Percentiles rank a stretch among this genome's conserved stretches.
phyloP scores from a whole-genome alignment of 2,113 vertebrate genomes.

The Axis porcinus region DNA sequence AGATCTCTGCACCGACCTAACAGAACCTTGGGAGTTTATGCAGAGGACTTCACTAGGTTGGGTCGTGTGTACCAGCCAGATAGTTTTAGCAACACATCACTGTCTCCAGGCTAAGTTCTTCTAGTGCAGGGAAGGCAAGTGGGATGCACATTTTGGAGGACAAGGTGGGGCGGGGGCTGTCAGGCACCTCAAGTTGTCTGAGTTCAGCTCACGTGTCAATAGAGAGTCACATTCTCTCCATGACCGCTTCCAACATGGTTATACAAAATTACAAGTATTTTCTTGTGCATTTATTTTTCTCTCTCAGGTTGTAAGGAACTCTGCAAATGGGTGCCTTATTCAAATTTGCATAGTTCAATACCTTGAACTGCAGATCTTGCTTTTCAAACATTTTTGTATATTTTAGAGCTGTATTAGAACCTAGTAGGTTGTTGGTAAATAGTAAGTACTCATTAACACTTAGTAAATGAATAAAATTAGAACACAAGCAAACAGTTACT shows the following conservation, averaged over 20 bases:
- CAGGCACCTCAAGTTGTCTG: background rate
- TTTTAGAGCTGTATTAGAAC: background rate
- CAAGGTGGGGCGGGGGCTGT: background rate
- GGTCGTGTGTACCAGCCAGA: background rate
- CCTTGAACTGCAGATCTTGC: background rate
- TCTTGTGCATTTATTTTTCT: background rate
- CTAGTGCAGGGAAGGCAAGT: background rate
- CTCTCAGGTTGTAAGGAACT: background rate
- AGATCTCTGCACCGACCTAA: too few species aligned
- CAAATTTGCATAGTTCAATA: background rate
- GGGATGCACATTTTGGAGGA: background rate
- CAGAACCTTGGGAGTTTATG: background rate
- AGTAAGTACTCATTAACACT: background rate
- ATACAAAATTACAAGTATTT: background rate
- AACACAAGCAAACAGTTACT: background rate
- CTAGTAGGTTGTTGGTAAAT: background rate
- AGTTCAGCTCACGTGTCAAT: rapidly evolving
- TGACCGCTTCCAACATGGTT: background rate
- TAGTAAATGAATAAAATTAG: background rate
- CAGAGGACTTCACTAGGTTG: background rate
- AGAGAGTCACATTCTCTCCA: background rate
- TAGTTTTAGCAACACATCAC: background rate
- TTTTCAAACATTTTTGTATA: background rate
- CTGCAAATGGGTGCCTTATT: background rate
- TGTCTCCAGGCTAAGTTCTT: background rate